Evolutionary conservation across 2,797 vertebrate genomes (phyloP).

Genomic region (Manis pentadactyla): DNA sequence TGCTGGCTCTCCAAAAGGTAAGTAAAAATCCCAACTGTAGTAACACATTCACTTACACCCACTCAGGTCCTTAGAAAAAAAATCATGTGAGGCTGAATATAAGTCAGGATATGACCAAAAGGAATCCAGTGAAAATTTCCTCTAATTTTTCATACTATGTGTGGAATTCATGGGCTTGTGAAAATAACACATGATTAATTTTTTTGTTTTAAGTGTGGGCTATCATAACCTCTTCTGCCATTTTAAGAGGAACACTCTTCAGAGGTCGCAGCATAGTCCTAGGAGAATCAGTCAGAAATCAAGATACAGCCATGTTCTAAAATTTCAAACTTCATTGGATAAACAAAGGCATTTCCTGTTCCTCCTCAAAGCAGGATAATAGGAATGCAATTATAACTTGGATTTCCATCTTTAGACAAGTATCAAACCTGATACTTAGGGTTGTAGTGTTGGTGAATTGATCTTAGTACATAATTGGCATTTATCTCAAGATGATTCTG

Average conservation of each 20-base stretch:
- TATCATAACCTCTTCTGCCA: not conserved
- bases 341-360: not conserved
- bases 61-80: not conserved
- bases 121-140: not conserved
- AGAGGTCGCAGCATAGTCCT: not conserved
- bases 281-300: not conserved
- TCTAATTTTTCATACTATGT: not conserved
- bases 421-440: not conserved
- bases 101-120: not conserved
- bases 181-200: not conserved
- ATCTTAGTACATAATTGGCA: not conserved
- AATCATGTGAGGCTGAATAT: not conserved
- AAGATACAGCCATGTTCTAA: not conserved
- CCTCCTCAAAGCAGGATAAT: not conserved
- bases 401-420: not conserved
- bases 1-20: conserved; percentile 20
- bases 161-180: not conserved
- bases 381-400: not conserved
- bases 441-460: not conserved
- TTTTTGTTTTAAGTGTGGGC: not conserved
- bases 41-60: not conserved
- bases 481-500: not conserved
- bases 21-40: not conserved
- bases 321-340: not conserved
- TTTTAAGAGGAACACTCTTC: not conserved